Evolutionary conservation across 1,140 invertebrate genomes (phyloP).

Genomic region (Hyphantria cunea): DNA sequence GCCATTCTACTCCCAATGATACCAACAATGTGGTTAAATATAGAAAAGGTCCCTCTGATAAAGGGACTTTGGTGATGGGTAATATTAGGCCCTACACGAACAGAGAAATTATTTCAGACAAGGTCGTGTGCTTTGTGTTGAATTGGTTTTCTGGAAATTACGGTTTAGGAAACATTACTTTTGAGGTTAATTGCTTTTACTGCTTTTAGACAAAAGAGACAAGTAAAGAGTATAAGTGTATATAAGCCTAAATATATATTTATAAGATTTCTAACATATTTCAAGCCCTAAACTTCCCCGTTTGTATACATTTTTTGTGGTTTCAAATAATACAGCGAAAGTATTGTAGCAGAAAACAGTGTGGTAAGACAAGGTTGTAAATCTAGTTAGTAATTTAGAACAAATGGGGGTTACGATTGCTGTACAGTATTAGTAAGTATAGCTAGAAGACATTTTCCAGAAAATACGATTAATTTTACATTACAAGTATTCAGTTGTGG

Average conservation of each 20-base stretch:
- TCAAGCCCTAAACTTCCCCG: no score
- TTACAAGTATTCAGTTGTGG: no score
- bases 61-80: conserved; percentile 18
- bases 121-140: conserved; percentile 6
- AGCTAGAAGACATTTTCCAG: conserved; percentile 11
- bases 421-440: background rate
- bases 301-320: no score
- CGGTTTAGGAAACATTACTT: background rate
- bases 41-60: conserved; percentile 23
- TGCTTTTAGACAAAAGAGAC: no score
- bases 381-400: conserved; percentile 23
- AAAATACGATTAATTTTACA: conserved; percentile 2
- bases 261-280: no score
- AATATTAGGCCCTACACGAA: conserved; percentile 20
- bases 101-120: conserved; percentile 8
- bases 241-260: no score
- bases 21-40: conserved; percentile 29
- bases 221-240: no score
- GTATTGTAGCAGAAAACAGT: conserved; percentile 1
- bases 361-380: conserved; percentile 3
- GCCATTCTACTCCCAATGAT: conserved; percentile 17
- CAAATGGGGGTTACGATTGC: conserved; percentile 17
- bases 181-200: no score
- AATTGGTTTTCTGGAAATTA: conserved; percentile 8
- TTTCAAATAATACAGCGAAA: background rate